Evolutionary conservation across 2,888 invertebrate species (phyloP).

Genomic region (Acleris cristana): DNA sequence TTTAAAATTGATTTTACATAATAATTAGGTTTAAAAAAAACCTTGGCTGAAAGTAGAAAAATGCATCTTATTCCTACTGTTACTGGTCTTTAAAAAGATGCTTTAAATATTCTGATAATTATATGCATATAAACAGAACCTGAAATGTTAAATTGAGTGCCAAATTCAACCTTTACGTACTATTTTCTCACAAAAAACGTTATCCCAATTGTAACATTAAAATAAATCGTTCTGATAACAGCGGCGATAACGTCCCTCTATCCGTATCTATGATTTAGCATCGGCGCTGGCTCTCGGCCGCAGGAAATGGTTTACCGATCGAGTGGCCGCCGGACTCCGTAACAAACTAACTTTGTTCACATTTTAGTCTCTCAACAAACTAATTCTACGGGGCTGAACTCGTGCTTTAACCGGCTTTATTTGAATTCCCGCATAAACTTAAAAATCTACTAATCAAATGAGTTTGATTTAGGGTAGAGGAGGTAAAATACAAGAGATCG

Average conservation of each 20-base stretch:
- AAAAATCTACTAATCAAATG: too few relatives aligned
- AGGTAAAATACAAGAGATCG: too few relatives aligned
- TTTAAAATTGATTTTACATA: too few relatives aligned
- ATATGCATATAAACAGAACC: too few relatives aligned
- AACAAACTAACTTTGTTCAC: slow-evolving; percentile 31
- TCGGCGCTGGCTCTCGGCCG: slow-evolving; percentile 21
- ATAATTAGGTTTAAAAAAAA: too few relatives aligned
- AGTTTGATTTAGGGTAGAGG: background rate
- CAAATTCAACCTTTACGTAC: too few relatives aligned
- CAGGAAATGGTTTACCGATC: slow-evolving; percentile 32
- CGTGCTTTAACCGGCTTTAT: slow-evolving; percentile 27
- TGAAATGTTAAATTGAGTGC: too few relatives aligned
- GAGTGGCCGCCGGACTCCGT: slow-evolving; percentile 25
- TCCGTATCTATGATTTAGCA: slow-evolving; percentile 35
- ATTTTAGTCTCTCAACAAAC: slow-evolving; percentile 33
- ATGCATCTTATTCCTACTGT: too few relatives aligned
- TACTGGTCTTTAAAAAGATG: too few relatives aligned
- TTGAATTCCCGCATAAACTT: slow-evolving; percentile 15
- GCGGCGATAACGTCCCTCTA: slow-evolving; percentile 24
- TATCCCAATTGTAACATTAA: slow-evolving; percentile 16
- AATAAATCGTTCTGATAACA: slow-evolving; percentile 28
- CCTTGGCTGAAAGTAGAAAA: too few relatives aligned
- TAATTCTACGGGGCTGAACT: slow-evolving; percentile 25
- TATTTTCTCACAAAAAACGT: slow-evolving; percentile 1
- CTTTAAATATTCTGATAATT: too few relatives aligned